Evolutionary conservation across 2,888 invertebrate species (phyloP).

Genomic region (Leptinotarsa peninsularis): DNA sequence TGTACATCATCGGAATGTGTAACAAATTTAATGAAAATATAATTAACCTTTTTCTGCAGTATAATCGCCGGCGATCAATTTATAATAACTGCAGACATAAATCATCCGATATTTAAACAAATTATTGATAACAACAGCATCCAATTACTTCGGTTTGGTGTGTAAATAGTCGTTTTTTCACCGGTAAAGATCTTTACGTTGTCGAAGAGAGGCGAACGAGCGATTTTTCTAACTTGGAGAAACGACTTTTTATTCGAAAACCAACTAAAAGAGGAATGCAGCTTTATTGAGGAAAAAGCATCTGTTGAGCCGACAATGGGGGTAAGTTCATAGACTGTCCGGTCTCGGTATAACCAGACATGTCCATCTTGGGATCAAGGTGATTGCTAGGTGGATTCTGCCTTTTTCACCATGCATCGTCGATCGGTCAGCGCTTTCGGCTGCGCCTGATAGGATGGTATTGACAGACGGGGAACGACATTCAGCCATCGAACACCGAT

Average conservation of each 20-base stretch:
- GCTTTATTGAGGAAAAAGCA: conserved; percentile 63
- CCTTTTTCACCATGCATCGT: conserved; percentile 50
- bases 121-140: conserved; percentile 1
- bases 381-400: conserved; percentile 53
- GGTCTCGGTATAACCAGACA: conserved; percentile 56
- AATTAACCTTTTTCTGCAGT: neutral
- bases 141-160: conserved; percentile 3
- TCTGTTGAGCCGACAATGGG: conserved; percentile 57
- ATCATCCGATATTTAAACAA: conserved; percentile 1
- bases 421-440: conserved; percentile 24
- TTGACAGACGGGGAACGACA: conserved; percentile 47
- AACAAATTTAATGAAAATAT: neutral
- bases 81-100: neutral
- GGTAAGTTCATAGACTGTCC: conserved; percentile 62
- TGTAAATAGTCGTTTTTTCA: conserved; percentile 12
- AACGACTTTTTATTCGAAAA: conserved; percentile 64
- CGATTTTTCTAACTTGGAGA: conserved; percentile 62
- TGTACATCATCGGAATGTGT: neutral
- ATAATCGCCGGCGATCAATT: neutral
- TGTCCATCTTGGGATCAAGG: conserved; percentile 62
- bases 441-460: conserved; percentile 47
- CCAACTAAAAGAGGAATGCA: conserved; percentile 62
- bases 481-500: conserved; percentile 32
- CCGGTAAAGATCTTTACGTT: conserved; percentile 25
- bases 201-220: conserved; percentile 44